Conservation (phyloP, 2,888 invertebrate species). For the Aphidoletes aphidimyza region DNA sequence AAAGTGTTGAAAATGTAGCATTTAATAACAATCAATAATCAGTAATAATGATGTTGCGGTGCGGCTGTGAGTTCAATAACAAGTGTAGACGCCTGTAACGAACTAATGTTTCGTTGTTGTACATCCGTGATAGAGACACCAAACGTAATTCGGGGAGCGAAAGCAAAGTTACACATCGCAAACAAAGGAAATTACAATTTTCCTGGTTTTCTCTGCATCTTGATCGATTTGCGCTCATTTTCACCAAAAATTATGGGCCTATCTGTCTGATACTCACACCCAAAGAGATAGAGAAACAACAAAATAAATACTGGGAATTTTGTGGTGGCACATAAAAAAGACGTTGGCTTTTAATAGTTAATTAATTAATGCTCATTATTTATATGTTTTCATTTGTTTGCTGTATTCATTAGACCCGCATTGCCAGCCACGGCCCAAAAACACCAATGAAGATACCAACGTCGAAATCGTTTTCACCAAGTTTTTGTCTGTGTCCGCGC, state of each 20-base stretch:
- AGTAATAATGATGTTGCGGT: conserved; percentile 44
- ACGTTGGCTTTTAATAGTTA: conserved; percentile 1
- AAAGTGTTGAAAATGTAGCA: conserved; percentile 42
- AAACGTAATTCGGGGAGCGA: too few species aligned
- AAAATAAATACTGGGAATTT: too few species aligned
- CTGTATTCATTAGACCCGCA: conserved; percentile 27
- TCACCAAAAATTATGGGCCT: background rate
- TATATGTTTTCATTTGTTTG: conserved; percentile 47
- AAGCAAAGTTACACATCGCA: background rate
- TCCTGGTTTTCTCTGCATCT: background rate
- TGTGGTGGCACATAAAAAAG: background rate
- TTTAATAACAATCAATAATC: conserved; percentile 48
- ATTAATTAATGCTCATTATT: conserved; percentile 46
- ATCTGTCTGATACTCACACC: too few species aligned
- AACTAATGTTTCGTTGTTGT: background rate
- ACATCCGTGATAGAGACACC: too few species aligned
- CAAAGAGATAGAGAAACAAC: too few species aligned
- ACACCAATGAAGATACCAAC: background rate
- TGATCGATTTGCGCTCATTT: background rate
- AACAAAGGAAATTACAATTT: conserved; percentile 14
- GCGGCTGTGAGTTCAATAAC: background rate
- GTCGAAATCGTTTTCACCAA: background rate
- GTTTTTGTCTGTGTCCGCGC: background rate
- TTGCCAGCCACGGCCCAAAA: background rate
- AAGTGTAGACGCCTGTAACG: background rate